Percentiles rank a stretch among this genome's conserved stretches.
Conservation (phyloP, 2,797 vertebrate genomes). For the Falco concolor region DNA sequence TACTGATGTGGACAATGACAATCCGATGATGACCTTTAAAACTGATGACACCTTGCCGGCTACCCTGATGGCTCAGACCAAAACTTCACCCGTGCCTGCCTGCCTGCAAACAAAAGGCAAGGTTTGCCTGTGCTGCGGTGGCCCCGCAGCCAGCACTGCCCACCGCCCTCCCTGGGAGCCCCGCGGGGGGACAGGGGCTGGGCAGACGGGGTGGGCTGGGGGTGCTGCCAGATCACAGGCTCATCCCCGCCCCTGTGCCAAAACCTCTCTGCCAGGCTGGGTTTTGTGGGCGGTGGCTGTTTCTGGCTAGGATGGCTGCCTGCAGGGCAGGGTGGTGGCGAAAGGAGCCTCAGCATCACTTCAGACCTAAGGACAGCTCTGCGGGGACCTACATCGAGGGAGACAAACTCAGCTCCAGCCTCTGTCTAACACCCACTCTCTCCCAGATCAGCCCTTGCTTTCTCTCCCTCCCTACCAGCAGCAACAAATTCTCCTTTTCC, state of each 20-base stretch:
- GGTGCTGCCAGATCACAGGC: rapidly evolving
- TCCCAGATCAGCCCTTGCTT: not conserved
- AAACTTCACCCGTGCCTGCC: not conserved
- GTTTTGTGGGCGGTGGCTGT: not conserved
- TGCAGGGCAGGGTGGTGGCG: rapidly evolving
- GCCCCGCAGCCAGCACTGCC: not conserved
- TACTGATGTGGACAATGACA: constrained; percentile 28
- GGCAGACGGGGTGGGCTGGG: not conserved
- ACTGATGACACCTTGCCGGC: not conserved
- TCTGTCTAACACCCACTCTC: not conserved
- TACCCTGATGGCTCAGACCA: not conserved
- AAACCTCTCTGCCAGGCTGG: not conserved
- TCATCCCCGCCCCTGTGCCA: not conserved
- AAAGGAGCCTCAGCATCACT: not conserved
- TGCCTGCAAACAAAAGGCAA: not conserved
- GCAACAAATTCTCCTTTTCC: not conserved
- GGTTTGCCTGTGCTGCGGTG: not conserved
- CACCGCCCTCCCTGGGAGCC: not conserved
- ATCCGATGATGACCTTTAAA: constrained; percentile 37
- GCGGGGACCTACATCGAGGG: rapidly evolving
- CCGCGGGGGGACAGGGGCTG: rapidly evolving
- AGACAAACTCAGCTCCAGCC: not conserved
- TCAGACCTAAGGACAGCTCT: not conserved
- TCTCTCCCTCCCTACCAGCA: not conserved
- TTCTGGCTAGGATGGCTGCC: not conserved